Conservation (phyloP, 2,797 vertebrate genomes). For the Molossus alvarezi region DNA sequence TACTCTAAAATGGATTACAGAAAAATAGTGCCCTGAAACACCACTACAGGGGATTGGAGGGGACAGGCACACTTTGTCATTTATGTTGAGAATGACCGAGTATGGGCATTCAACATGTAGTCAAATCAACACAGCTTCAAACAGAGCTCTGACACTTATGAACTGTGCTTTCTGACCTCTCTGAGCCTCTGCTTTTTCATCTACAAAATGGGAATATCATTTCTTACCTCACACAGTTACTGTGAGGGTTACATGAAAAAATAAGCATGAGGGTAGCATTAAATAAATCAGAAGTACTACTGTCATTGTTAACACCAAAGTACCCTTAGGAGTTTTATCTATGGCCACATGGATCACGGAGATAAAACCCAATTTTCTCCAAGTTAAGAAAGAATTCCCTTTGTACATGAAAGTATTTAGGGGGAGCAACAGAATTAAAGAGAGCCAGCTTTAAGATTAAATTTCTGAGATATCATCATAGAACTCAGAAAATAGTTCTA, state of each 20-base stretch:
- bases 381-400: conserved; percentile 15
- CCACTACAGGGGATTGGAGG: not conserved
- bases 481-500: not conserved
- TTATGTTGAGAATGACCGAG: not conserved
- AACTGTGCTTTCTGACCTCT: not conserved
- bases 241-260: not conserved
- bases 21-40: conserved; percentile 69
- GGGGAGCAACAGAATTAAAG: not conserved
- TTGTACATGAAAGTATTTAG: not conserved
- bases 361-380: conserved; percentile 18
- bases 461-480: not conserved
- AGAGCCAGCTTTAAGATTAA: conserved; percentile 42
- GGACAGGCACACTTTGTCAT: not conserved
- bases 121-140: not conserved
- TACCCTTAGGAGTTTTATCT: not conserved
- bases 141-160: not conserved
- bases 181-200: not conserved
- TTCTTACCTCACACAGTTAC: not conserved
- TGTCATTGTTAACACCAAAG: not conserved
- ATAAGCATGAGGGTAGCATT: not conserved
- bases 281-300: not conserved
- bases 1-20: conserved; percentile 68
- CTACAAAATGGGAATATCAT: conserved; percentile 34
- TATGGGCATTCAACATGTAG: not conserved
- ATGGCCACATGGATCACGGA: not conserved